These are phyloP conservation scores for Kryphioiulus occultus DNA, from an alignment of 2,888 invertebrate species.

Conservation along the genomic window DNA sequence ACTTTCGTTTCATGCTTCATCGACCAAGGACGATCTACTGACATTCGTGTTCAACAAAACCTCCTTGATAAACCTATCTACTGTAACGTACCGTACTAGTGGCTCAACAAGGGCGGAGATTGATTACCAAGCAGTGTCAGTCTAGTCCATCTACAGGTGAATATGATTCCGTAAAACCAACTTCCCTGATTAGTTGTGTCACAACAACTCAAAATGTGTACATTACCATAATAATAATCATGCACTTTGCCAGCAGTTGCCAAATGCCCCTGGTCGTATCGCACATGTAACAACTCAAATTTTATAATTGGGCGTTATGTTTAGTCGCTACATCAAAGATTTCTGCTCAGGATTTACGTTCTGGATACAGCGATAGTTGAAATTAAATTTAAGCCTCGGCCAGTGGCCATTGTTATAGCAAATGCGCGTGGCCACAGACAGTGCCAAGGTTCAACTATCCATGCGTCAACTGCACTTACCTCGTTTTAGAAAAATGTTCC, in stretches of 20 bases:
- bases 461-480: neutral
- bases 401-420: neutral
- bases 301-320: neutral
- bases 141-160: neutral
- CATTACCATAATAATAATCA: too few relatives aligned
- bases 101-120: too few relatives aligned
- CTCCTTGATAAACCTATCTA: too few relatives aligned
- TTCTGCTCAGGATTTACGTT: neutral
- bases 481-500: neutral
- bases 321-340: neutral
- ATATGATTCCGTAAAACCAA: neutral
- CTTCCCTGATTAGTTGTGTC: neutral
- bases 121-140: neutral
- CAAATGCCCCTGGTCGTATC: neutral
- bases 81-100: too few relatives aligned
- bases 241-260: too few relatives aligned
- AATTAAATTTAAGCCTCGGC: neutral
- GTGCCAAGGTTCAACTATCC: conserved; percentile 28
- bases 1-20: neutral
- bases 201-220: neutral
- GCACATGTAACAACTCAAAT: neutral
- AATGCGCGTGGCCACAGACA: neutral
- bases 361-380: neutral
- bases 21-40: neutral
- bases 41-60: neutral